phyloP scores from a whole-genome alignment of 2,888 invertebrate species.

The Helobdella robusta region DNA sequence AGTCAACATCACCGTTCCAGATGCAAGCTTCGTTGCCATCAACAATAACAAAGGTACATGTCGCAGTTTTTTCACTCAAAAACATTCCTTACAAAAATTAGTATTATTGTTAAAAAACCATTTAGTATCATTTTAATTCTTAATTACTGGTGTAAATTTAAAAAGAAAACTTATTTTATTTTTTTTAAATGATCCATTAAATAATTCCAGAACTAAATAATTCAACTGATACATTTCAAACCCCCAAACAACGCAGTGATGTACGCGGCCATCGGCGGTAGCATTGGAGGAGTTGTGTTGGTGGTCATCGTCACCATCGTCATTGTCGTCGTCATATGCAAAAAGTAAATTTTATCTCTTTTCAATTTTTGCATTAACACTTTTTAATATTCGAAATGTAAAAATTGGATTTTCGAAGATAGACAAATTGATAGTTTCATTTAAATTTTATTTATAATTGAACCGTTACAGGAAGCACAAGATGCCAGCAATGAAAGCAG shows the following conservation, averaged over 20 bases:
- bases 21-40: too few species aligned
- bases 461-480: constrained; percentile 4
- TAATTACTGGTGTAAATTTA: too few species aligned
- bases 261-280: neutral
- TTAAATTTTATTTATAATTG: neutral
- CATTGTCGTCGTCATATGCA: neutral
- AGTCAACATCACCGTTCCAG: neutral
- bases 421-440: neutral
- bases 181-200: too few species aligned
- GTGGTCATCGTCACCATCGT: neutral
- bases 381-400: neutral
- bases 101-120: too few species aligned
- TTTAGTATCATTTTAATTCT: too few species aligned
- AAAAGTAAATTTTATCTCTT: neutral
- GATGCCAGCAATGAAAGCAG: neutral
- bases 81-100: too few species aligned
- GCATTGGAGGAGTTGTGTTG: neutral
- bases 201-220: too few species aligned
- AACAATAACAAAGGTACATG: too few species aligned
- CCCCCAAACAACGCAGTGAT: too few species aligned
- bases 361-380: neutral
- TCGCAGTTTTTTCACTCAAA: too few species aligned
- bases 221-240: too few species aligned
- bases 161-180: too few species aligned
- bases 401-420: neutral